Percentiles rank a stretch among this genome's conserved stretches.
Evolutionary conservation across 2,113 vertebrate genomes (phyloP).

Genomic region (Eonycteris spelaea): DNA sequence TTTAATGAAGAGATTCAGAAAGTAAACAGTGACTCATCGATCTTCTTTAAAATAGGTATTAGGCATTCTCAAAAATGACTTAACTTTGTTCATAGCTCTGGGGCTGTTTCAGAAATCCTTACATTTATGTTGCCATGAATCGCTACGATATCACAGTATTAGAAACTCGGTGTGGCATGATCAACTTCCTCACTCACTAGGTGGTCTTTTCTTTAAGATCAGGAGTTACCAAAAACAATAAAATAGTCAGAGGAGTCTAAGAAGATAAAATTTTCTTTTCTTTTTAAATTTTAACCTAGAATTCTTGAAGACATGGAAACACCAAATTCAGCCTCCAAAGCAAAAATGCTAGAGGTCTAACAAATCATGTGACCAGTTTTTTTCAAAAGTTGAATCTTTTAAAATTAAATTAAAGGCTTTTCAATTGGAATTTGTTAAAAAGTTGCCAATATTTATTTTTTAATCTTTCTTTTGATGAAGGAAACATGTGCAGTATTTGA

Average conservation of each 20-base stretch:
- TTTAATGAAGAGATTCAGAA: slow-evolving; percentile 4
- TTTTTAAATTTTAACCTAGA: slow-evolving; percentile 12
- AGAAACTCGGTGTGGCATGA: neutral
- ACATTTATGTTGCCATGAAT: neutral
- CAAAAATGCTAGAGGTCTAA: neutral
- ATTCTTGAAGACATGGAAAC: neutral
- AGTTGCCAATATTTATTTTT: slow-evolving; percentile 1
- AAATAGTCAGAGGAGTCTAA: neutral
- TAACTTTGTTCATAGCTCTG: neutral
- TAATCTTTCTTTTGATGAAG: neutral
- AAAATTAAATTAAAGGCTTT: slow-evolving; percentile 35
- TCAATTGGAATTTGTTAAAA: neutral
- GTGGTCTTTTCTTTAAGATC: neutral
- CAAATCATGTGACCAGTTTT: neutral
- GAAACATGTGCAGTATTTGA: neutral
- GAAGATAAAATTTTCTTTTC: neutral
- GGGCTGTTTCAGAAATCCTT: neutral
- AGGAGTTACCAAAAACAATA: neutral
- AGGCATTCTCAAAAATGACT: neutral
- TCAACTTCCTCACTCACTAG: neutral
- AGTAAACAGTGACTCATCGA: neutral
- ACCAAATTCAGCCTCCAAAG: neutral
- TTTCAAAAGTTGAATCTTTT: slow-evolving; percentile 1
- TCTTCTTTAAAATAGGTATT: neutral
- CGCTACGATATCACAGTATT: neutral